These are phyloP conservation scores for Cephus rjabovi DNA, from an alignment of 2,888 invertebrate species.

Conservation along the genomic window DNA sequence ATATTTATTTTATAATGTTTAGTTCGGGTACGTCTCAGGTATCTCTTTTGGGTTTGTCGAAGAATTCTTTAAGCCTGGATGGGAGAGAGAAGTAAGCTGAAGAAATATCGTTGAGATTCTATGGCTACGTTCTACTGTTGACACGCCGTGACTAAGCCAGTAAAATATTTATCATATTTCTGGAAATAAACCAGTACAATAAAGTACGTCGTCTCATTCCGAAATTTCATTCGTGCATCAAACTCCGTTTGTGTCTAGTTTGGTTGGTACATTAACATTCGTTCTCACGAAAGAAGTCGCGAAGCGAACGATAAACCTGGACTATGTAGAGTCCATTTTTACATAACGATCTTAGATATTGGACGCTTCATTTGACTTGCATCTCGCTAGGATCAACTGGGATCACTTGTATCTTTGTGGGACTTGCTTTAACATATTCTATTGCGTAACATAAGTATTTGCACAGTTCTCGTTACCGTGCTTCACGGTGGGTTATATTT, in stretches of 20 bases:
- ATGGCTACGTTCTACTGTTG: neutral
- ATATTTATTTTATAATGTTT: no score
- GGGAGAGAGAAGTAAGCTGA: neutral
- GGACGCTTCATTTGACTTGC: neutral
- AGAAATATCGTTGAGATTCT: neutral
- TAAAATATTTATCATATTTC: constrained; percentile 43
- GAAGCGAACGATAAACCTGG: neutral
- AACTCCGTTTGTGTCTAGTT: neutral
- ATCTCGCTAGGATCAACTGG: neutral
- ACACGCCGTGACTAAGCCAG: neutral
- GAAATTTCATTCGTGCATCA: neutral
- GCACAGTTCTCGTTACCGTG: neutral
- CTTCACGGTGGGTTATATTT: neutral
- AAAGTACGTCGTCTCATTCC: neutral
- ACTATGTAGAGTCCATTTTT: neutral
- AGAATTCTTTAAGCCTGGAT: no score
- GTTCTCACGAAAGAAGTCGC: neutral
- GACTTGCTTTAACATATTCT: neutral
- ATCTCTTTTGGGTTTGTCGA: neutral
- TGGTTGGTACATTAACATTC: neutral
- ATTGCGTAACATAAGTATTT: neutral
- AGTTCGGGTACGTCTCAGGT: neutral
- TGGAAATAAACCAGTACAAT: constrained; percentile 39
- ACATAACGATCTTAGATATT: neutral
- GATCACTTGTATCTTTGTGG: neutral